These are phyloP conservation scores for Altica lythri DNA, from an alignment of 2,888 invertebrate genomes.

Conservation along the genomic window DNA sequence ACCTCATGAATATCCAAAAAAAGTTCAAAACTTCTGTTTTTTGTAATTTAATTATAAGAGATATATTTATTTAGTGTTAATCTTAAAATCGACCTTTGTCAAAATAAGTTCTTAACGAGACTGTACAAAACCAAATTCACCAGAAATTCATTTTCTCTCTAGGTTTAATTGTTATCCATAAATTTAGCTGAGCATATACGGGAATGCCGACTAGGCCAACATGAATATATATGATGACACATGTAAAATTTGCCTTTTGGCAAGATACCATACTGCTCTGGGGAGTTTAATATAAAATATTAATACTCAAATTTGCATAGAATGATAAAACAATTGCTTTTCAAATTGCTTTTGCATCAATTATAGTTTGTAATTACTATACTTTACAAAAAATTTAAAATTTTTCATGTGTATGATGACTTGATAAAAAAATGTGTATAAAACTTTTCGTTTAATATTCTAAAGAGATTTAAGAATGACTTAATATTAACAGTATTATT, in stretches of 20 bases:
- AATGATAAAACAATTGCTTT: slow-evolving; percentile 15
- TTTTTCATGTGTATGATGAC: too few species aligned
- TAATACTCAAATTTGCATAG: slow-evolving; percentile 31
- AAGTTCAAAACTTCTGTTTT: too few species aligned
- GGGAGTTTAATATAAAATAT: slow-evolving; percentile 22
- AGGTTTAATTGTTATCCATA: slow-evolving; percentile 35
- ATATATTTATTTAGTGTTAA: too few species aligned
- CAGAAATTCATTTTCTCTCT: slow-evolving; percentile 26
- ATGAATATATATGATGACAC: slow-evolving; percentile 35
- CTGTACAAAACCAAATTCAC: slow-evolving; percentile 6
- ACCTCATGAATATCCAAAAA: too few species aligned
- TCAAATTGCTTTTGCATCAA: slow-evolving; percentile 17
- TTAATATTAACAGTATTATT: too few species aligned
- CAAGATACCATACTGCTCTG: slow-evolving; percentile 21
- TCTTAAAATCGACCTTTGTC: too few species aligned
- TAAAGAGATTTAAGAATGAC: too few species aligned
- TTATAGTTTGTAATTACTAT: too few species aligned
- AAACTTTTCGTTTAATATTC: too few species aligned
- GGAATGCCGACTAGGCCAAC: slow-evolving; percentile 31
- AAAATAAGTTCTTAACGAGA: not conserved
- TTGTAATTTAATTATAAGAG: too few species aligned
- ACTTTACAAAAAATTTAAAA: too few species aligned
- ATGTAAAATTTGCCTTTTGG: slow-evolving; percentile 35
- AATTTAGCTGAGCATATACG: slow-evolving; percentile 28
- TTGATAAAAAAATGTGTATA: too few species aligned